Percentiles rank a stretch among this genome's conserved stretches.
phyloP scores from a whole-genome alignment of 2,888 invertebrate species.

The Chalcosyrphus nemorum region DNA sequence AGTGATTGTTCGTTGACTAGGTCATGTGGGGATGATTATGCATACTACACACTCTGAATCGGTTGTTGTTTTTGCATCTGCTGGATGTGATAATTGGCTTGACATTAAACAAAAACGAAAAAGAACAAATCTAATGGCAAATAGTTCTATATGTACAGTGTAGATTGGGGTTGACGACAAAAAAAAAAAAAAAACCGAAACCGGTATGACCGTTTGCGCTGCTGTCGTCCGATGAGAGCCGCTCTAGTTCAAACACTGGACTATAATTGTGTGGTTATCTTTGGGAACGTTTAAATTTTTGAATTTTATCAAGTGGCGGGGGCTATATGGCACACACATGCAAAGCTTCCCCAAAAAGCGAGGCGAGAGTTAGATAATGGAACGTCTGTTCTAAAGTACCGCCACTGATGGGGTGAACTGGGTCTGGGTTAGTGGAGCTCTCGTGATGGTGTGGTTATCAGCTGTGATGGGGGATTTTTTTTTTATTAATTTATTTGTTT shows the following conservation, averaged over 20 bases:
- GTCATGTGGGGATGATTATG: constrained; percentile 62
- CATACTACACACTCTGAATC: constrained; percentile 20
- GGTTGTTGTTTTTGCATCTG: constrained; percentile 37
- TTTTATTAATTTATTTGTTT: too few species aligned
- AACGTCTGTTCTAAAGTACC: constrained; percentile 14
- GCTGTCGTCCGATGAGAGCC: constrained; percentile 44
- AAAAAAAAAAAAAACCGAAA: background rate
- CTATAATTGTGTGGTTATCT: constrained; percentile 65
- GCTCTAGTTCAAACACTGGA: constrained; percentile 57
- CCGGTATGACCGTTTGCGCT: constrained; percentile 16
- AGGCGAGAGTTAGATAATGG: constrained; percentile 42
- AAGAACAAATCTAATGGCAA: constrained; percentile 46
- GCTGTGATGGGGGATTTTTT: background rate
- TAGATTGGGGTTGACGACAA: constrained; percentile 30
- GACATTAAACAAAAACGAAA: constrained; percentile 21
- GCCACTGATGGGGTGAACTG: background rate
- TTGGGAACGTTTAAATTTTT: constrained; percentile 54
- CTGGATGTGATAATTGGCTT: constrained; percentile 57
- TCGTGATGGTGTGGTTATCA: constrained; percentile 34
- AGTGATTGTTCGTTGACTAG: constrained; percentile 68
- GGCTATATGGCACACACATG: constrained; percentile 23
- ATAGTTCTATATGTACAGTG: background rate
- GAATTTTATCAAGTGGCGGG: constrained; percentile 18
- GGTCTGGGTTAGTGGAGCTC: background rate
- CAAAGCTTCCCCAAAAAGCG: constrained; percentile 47